These are phyloP conservation scores for Rhegmatorhina hoffmannsi DNA, from an alignment of 2,113 vertebrate genomes.

Conservation along the genomic window DNA sequence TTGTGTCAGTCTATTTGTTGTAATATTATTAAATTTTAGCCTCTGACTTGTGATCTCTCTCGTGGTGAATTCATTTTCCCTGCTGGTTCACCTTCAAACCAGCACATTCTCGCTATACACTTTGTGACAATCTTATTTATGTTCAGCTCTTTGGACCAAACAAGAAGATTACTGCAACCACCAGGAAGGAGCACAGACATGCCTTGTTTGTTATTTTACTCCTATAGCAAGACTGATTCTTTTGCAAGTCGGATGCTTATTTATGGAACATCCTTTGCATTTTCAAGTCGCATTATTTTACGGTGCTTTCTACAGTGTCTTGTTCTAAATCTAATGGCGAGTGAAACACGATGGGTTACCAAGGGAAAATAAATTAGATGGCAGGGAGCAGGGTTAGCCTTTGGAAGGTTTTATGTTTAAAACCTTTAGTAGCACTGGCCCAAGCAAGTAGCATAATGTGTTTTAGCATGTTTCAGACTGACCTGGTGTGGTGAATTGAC, in stretches of 20 bases:
- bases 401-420: neutral
- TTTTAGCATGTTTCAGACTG: neutral
- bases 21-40: too few relatives aligned
- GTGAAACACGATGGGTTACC: neutral
- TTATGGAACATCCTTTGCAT: neutral
- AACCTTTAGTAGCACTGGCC: neutral
- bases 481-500: neutral
- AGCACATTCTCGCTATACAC: neutral
- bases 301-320: accelerated
- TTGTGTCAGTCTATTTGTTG: too few relatives aligned
- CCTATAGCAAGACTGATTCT: neutral
- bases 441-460: neutral
- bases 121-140: conserved; percentile 31
- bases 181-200: conserved; percentile 11
- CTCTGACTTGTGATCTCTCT: too few relatives aligned
- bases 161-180: conserved; percentile 53
- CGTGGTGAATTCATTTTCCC: too few relatives aligned
- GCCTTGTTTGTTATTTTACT: conserved; percentile 23
- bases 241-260: neutral
- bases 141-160: conserved; percentile 37
- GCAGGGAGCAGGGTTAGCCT: neutral
- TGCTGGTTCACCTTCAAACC: too few relatives aligned
- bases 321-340: neutral
- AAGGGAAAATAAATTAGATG: neutral
- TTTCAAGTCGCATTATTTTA: conserved; percentile 4